Evolutionary conservation across 2,797 vertebrate genomes (phyloP), one percentile per base, ranked within the genome.

Genomic region (Danionella dracula): DNA sequence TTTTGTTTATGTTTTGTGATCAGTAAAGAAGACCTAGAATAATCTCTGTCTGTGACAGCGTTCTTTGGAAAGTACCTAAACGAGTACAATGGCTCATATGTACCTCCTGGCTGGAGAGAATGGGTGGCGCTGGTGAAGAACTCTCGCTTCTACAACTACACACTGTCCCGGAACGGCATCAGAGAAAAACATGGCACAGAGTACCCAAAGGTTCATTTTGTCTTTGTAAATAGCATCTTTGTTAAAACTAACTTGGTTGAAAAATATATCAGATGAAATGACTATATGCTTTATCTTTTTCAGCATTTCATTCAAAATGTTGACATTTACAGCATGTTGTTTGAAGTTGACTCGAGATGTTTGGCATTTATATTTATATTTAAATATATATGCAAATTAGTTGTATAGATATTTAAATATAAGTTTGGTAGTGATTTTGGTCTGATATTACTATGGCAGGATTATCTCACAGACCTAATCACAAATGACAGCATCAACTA

Each of bases 61-160:
- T 99, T 96, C 86, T 99, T 99, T 76, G 96, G 96, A 40, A 99
- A 99, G 82, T 99, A 99, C 76, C 92, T 99, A 49, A 99, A 99
- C 31, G 96, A 99, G 72, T 99, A 99, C 82, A 99, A 98, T 1
- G 96, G 96, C 67, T 96, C 94, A 41, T 98, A 99, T 19, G 92
- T 99, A 76, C 96, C 96, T 4, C 96, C 94, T 11, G 96, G 96
- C 74, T 99, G 96, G 96, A 96, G 88, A 78, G 94, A 98, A 79
- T 99, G 96, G 96, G 93, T 99, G 42, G 95, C 94, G 19, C 88
- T 98, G 68, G 92, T 99, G 61, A 99, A 98, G 81, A 99, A 99
- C 79, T 98, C 96, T 0, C 93, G 96, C 15, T 99, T 98, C 82
- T 99, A 99, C 84, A 99, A 99, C 88, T 99, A 99, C 83, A 97